A percentile compares a stretch with the other conserved stretches of the same genome.
Conservation (phyloP, 2,797 vertebrate genomes). For the Hydrolagus colliei region DNA sequence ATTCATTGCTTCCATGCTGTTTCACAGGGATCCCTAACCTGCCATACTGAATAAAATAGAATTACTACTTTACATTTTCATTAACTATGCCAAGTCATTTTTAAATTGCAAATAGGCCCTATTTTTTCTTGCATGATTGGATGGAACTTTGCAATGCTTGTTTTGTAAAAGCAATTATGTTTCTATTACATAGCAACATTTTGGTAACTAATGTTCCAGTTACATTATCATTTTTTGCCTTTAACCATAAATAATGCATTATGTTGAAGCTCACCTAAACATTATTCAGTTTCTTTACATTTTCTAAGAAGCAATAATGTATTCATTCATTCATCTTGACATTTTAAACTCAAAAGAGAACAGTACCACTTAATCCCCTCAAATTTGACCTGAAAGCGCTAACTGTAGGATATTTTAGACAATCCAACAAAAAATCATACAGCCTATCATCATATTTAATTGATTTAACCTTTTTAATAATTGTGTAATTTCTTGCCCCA, state of each 20-base stretch:
- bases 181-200: not conserved
- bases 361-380: not conserved
- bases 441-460: not conserved
- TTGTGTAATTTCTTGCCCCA: not conserved
- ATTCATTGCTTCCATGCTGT: conserved; percentile 80
- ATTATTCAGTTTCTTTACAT: not conserved
- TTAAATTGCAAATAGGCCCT: conserved; percentile 91
- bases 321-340: not conserved
- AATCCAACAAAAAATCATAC: not conserved
- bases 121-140: conserved; percentile 43
- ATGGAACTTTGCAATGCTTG: not conserved
- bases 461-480: not conserved
- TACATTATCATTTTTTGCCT: not conserved
- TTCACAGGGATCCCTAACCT: conserved; percentile 93
- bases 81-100: conserved; percentile 80
- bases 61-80: conserved; percentile 97
- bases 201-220: not conserved
- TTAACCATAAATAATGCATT: conserved; percentile 10
- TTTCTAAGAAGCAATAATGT: not conserved
- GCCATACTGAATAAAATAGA: conserved; percentile 95
- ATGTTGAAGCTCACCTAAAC: not conserved
- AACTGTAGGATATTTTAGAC: not conserved
- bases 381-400: not conserved
- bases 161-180: conserved; percentile 15
- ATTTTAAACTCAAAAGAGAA: not conserved